Percentiles rank a stretch among this genome's conserved stretches.
These are phyloP conservation scores for Geotrupes spiniger DNA, from an alignment of 2,888 invertebrate genomes.

Conservation along the genomic window DNA sequence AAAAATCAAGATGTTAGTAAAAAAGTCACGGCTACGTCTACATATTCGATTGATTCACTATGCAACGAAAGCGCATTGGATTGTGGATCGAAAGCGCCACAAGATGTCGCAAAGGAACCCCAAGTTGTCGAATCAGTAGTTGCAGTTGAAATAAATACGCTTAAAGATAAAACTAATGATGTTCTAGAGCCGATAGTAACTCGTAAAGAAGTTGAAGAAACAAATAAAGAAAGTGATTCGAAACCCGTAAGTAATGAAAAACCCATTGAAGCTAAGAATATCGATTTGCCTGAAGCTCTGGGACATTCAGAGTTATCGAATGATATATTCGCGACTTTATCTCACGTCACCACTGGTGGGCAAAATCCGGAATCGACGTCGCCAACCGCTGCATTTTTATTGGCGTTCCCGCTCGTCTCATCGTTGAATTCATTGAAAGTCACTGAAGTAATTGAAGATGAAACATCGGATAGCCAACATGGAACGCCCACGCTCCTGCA, in stretches of 20 bases:
- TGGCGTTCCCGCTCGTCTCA: conserved; percentile 72
- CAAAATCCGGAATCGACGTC: conserved; percentile 63
- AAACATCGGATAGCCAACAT: conserved; percentile 50
- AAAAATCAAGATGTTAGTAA: conserved; percentile 13
- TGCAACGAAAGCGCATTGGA: conserved; percentile 6
- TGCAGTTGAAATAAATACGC: too few relatives aligned
- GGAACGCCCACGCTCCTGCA: conserved; percentile 51
- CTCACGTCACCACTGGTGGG: conserved; percentile 54
- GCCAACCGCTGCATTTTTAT: conserved; percentile 73
- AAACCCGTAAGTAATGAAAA: too few relatives aligned
- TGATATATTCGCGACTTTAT: conserved; percentile 59
- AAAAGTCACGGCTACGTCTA: conserved; percentile 12
- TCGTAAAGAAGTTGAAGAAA: too few relatives aligned
- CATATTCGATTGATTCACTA: conserved; percentile 18
- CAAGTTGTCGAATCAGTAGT: neutral
- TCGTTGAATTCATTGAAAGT: conserved; percentile 56
- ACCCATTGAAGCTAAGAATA: too few relatives aligned
- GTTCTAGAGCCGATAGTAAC: too few relatives aligned
- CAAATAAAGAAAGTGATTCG: too few relatives aligned
- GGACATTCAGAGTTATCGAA: conserved; percentile 56
- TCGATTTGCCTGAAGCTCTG: conserved; percentile 13
- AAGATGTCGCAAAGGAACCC: neutral
- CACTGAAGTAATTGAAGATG: conserved; percentile 56
- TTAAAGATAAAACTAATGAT: neutral
- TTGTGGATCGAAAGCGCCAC: neutral